phyloP scores from a whole-genome alignment of 2,113 vertebrate species.

The Ascaphus truei region DNA sequence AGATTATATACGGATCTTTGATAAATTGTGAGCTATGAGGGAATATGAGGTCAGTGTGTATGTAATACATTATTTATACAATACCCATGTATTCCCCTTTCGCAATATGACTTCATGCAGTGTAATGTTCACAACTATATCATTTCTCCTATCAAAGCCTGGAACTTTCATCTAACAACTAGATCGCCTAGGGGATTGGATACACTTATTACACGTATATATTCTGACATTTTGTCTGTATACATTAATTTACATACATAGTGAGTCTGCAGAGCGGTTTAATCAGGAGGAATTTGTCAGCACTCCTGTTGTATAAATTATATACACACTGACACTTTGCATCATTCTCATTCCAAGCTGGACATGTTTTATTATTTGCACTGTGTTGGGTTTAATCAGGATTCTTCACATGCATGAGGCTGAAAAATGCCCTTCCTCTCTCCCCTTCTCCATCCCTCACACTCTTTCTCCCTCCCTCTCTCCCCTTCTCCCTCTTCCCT shows the following conservation, averaged over 20 bases:
- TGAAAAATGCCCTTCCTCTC: conserved; percentile 13
- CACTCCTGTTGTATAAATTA: conserved; percentile 35
- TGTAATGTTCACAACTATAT: not conserved
- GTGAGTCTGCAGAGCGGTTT: conserved; percentile 30
- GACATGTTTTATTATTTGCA: conserved; percentile 32
- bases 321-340: conserved; percentile 32
- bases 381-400: conserved; percentile 31
- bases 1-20: too few species aligned
- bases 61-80: too few species aligned
- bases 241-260: conserved; percentile 32
- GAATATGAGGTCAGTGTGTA: too few species aligned
- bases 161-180: conserved; percentile 31
- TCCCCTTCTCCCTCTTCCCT: not conserved
- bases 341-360: conserved; percentile 34
- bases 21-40: too few species aligned
- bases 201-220: conserved; percentile 14
- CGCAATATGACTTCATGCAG: not conserved
- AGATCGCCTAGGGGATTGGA: conserved; percentile 16
- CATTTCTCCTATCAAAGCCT: not conserved
- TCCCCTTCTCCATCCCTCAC: not conserved
- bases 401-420: conserved; percentile 23
- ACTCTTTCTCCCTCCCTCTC: not conserved
- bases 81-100: not conserved
- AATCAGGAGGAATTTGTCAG: conserved; percentile 36
- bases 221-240: conserved; percentile 38